phyloP scores from a whole-genome alignment of 2,113 vertebrate genomes.

The Leucopsar rothschildi region DNA sequence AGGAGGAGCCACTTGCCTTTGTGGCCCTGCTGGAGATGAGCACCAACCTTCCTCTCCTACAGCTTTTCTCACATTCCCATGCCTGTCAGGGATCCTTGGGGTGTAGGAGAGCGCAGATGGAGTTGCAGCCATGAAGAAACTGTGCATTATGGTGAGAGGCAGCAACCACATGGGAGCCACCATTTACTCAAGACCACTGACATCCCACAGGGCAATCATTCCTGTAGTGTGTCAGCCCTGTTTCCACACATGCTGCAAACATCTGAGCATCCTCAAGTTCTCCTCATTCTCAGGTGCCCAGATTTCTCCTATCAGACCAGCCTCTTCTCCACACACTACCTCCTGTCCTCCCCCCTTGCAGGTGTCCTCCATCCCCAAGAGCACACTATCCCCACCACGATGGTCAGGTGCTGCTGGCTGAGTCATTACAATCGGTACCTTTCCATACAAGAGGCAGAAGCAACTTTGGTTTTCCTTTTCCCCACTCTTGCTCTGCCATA shows the following conservation, averaged over 20 bases:
- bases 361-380: background rate
- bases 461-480: background rate
- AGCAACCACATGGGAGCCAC: background rate
- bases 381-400: rapidly evolving
- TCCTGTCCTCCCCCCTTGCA: background rate
- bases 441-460: background rate
- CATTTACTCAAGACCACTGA: background rate
- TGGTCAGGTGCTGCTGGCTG: background rate
- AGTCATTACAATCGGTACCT: background rate
- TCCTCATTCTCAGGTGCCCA: background rate
- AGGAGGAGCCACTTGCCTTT: background rate
- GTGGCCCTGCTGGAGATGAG: background rate
- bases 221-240: rapidly evolving
- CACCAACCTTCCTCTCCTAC: background rate
- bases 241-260: background rate
- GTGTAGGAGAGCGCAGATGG: background rate
- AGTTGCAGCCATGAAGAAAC: background rate
- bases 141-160: background rate
- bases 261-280: background rate
- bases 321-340: background rate
- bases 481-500: background rate
- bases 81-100: background rate
- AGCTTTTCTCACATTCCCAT: background rate
- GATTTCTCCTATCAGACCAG: background rate
- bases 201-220: background rate